Evolutionary conservation across 2,888 invertebrate species (phyloP).

Genomic region (Metalampra italica): DNA sequence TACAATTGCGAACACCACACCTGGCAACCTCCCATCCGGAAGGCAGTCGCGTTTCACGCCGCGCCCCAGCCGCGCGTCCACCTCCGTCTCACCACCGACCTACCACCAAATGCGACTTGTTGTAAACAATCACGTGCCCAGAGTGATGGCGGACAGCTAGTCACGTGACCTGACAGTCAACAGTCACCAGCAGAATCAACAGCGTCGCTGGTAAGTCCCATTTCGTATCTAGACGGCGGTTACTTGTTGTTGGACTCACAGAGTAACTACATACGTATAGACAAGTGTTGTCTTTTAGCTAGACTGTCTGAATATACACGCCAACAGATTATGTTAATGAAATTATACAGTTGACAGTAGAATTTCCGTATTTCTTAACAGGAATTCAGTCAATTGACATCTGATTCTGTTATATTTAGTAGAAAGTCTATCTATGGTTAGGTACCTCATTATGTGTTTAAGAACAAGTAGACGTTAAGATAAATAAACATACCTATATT

Average conservation of each 20-base stretch:
- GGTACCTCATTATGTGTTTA: no score
- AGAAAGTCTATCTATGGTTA: no score
- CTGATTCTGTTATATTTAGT: no score
- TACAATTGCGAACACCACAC: not conserved
- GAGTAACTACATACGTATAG: not conserved
- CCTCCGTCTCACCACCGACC: slow-evolving; percentile 18
- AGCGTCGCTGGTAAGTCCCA: not conserved
- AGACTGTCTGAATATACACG: not conserved
- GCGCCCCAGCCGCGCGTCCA: slow-evolving; percentile 50
- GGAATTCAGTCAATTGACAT: not conserved
- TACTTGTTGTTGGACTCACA: not conserved
- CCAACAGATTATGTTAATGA: not conserved
- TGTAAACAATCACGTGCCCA: slow-evolving; percentile 7
- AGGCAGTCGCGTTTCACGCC: slow-evolving; percentile 54
- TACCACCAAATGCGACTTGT: not conserved
- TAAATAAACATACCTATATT: no score
- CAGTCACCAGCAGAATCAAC: not conserved
- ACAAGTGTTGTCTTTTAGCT: not conserved
- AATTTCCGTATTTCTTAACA: not conserved
- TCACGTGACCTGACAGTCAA: not conserved
- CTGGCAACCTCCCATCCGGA: slow-evolving; percentile 26
- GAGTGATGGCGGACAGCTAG: slow-evolving; percentile 3
- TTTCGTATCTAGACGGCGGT: not conserved
- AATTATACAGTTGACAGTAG: not conserved
- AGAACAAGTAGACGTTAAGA: no score